Evolutionary conservation across 2,888 invertebrate genomes (phyloP).

Genomic region (Xestobium rufovillosum): DNA sequence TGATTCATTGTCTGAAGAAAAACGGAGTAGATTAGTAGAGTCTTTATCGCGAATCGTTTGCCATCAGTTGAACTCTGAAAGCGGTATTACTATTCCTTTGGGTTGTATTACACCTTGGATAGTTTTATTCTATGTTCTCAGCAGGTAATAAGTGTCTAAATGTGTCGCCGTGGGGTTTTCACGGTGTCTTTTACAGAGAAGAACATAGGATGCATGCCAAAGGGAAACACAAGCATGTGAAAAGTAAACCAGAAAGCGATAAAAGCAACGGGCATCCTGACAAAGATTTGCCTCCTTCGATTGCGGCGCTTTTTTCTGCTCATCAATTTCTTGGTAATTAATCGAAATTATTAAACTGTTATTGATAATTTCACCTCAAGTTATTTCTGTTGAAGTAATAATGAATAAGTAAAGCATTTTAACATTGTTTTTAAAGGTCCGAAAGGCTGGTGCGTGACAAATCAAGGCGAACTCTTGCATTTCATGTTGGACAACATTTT

Average conservation of each 20-base stretch:
- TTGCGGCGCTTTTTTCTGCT: slow-evolving; percentile 70
- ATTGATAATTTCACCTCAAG: too few species aligned
- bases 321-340: slow-evolving; percentile 75
- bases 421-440: slow-evolving; percentile 42
- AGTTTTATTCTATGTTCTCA: slow-evolving; percentile 69
- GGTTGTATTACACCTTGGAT: slow-evolving; percentile 75
- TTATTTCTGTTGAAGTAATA: too few species aligned
- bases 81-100: slow-evolving; percentile 56
- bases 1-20: slow-evolving; percentile 49
- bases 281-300: slow-evolving; percentile 62
- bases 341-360: too few species aligned
- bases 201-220: slow-evolving; percentile 60
- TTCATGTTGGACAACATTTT: slow-evolving; percentile 69
- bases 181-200: slow-evolving; percentile 43
- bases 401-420: too few species aligned
- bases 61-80: slow-evolving; percentile 69
- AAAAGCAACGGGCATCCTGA: slow-evolving; percentile 44
- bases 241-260: slow-evolving; percentile 31
- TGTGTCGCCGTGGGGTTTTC: too few species aligned
- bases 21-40: slow-evolving; percentile 61
- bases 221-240: slow-evolving; percentile 36
- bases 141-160: slow-evolving; percentile 46
- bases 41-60: slow-evolving; percentile 69
- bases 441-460: slow-evolving; percentile 67
- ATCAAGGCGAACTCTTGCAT: slow-evolving; percentile 68